Base-by-base conservation (phyloP, 1,140 invertebrate genomes). In the Micrasema longulum region DNA sequence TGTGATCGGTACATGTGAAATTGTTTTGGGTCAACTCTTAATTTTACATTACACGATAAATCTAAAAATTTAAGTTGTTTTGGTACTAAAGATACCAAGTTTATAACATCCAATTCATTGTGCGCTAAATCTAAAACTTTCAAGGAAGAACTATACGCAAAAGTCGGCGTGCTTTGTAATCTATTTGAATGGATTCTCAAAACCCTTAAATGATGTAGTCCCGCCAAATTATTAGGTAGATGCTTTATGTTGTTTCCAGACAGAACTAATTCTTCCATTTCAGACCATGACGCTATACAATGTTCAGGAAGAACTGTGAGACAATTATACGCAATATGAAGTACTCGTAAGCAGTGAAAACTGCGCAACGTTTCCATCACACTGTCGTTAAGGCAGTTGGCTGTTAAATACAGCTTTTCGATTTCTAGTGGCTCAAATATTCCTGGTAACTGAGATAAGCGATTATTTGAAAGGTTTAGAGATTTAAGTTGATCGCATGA, bases 101-200 rank as follows among this genome's bases (percentile, higher is more conserved):
- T 92, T 47, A 95, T 87, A 64, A 88, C 88, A 78, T 94, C 92
- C 45, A 95, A 80, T 80, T 93, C 91, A 80, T 95, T 95, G 77
- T 95, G 93, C 0, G 93, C 93, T 66, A 95, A 85, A 84, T 95
- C 93, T 36, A 95, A 81, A 38, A 95, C 91, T 86, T 91, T 92
- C 10, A 96, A 83, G 11, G 89, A 89, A 14, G 87, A 82, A 75
- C 92, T 88, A 80, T 91, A 91, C 12, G 89, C 90, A 76, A 96
- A 89, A 77, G 89, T 90, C 1, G 94, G 94, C 48, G 92, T 89
- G 47, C 87, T 88, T 50, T 91, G 84, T 50, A 96, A 83, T 71
- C 90, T 85, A 81, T 95, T 95, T 1, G 93, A 94, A 80, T 95
- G 93, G 12, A 95, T 90, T 76, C 93, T 87, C 35, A 96, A 84